Evolutionary conservation across 2,888 invertebrate species (phyloP).

Genomic region (Abrostola tripartita): DNA sequence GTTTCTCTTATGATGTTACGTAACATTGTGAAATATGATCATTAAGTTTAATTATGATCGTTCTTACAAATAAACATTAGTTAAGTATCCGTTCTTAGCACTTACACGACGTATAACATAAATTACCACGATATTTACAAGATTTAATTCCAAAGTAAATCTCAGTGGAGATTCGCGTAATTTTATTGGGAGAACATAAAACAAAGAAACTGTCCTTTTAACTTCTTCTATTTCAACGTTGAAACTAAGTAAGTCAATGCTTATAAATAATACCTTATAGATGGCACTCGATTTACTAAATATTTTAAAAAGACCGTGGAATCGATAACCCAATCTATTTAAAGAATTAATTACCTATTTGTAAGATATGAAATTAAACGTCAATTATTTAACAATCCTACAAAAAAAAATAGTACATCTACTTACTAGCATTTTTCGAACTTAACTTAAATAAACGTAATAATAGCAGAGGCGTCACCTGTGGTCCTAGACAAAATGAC

Average conservation of each 20-base stretch:
- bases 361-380: no score
- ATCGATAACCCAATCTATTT: conserved; percentile 39
- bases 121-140: conserved; percentile 5
- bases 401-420: no score
- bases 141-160: conserved; percentile 27
- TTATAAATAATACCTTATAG: no score
- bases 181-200: conserved; percentile 60
- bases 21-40: conserved; percentile 38
- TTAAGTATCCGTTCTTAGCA: conserved; percentile 6
- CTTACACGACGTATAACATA: background rate
- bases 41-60: conserved; percentile 11
- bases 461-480: conserved; percentile 2
- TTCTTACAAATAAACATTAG: conserved; percentile 21
- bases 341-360: conserved; percentile 8
- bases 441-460: no score
- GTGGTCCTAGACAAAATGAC: conserved; percentile 11
- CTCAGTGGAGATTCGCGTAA: conserved; percentile 56
- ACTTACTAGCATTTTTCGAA: no score
- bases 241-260: no score
- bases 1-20: conserved; percentile 39
- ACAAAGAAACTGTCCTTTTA: conserved; percentile 11
- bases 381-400: no score
- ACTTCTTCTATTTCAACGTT: background rate
- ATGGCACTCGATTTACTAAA: no score
- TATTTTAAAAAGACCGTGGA: conserved; percentile 15